Evolutionary conservation across 2,888 invertebrate species (phyloP).

Genomic region (Platypus cylindrus): DNA sequence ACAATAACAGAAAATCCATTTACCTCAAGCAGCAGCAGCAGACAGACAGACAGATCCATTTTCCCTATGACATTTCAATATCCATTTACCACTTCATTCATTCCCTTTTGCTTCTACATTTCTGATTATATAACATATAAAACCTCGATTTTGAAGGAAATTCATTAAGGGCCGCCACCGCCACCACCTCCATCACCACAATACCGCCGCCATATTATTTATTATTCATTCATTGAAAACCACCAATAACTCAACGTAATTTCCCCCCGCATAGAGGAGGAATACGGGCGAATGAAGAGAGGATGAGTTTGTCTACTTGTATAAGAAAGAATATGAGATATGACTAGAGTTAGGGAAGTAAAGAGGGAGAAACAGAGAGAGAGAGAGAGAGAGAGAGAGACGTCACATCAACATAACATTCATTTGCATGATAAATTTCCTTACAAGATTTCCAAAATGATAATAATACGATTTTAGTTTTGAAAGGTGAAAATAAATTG

Average conservation of each 20-base stretch:
- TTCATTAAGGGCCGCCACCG: too few species aligned
- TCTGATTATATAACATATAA: too few species aligned
- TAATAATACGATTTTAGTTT: slow-evolving; percentile 33
- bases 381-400: slow-evolving; percentile 17
- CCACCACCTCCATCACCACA: too few species aligned
- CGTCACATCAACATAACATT: slow-evolving; percentile 31
- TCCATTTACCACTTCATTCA: slow-evolving; percentile 6
- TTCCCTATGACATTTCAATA: slow-evolving; percentile 4
- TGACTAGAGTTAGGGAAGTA: too few species aligned
- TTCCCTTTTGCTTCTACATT: slow-evolving; percentile 5
- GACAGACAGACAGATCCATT: not conserved
- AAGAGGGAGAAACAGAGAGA: too few species aligned
- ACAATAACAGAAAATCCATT: too few species aligned
- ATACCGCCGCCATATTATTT: slow-evolving; percentile 9
- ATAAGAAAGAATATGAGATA: too few species aligned
- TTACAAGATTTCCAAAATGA: too few species aligned
- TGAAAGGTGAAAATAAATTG: slow-evolving; percentile 38
- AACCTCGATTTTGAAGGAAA: slow-evolving; percentile 4
- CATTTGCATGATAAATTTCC: slow-evolving; percentile 36
- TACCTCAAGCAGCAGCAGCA: too few species aligned
- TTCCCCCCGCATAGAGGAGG: slow-evolving; percentile 6
- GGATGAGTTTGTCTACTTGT: too few species aligned
- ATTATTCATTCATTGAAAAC: slow-evolving; percentile 7
- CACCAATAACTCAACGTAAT: slow-evolving; percentile 6
- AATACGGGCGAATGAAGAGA: too few species aligned